Conservation (phyloP, 1,140 invertebrate genomes). For the Coptotermes formosanus region DNA sequence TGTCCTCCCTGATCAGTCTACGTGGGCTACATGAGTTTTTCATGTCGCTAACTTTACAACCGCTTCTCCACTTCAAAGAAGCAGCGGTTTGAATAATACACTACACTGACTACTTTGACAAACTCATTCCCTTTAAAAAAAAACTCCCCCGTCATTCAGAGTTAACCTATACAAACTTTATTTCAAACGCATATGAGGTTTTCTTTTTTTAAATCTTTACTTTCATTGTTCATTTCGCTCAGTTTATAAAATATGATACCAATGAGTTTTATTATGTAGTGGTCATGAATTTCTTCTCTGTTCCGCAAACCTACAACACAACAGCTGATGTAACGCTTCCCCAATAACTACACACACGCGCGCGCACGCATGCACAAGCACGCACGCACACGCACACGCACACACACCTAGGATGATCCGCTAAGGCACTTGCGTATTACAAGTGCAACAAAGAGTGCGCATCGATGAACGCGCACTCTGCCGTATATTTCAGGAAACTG, state of each 20-base stretch:
- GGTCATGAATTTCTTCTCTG: background rate
- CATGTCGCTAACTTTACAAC: background rate
- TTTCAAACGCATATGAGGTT: background rate
- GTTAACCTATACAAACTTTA: background rate
- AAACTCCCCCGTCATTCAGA: background rate
- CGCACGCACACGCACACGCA: background rate
- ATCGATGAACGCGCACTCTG: constrained; percentile 16
- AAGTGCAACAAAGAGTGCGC: constrained; percentile 5
- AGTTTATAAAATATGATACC: background rate
- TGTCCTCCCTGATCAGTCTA: background rate
- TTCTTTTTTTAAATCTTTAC: constrained; percentile 3
- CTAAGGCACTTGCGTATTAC: background rate
- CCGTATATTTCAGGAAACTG: constrained; percentile 18
- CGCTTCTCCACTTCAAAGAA: background rate
- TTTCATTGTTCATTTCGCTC: background rate
- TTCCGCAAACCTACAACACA: background rate
- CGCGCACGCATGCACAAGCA: background rate
- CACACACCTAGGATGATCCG: background rate
- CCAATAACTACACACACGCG: background rate
- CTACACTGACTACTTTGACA: constrained; percentile 12
- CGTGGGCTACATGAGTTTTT: background rate
- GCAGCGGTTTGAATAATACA: constrained; percentile 12
- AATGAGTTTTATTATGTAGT: background rate
- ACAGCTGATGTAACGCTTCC: background rate
- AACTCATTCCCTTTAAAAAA: constrained; percentile 14